phyloP scores from a whole-genome alignment of 2,888 invertebrate genomes.

The Glyphotaelius pellucidus region DNA sequence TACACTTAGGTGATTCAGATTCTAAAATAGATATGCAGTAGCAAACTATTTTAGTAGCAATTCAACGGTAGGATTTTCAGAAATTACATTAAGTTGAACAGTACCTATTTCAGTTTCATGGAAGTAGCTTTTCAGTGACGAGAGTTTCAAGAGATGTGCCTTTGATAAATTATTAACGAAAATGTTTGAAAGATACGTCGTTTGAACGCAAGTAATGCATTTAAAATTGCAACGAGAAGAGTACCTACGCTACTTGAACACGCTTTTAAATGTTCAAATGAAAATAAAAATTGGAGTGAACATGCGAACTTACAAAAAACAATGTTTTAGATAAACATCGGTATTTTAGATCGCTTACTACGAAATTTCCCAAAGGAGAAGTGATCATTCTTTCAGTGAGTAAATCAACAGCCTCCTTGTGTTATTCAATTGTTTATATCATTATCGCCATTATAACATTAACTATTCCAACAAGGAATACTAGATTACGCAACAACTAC shows the following conservation, averaged over 20 bases:
- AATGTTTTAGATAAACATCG: too few relatives aligned
- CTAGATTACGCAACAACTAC: background rate
- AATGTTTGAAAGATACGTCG: background rate
- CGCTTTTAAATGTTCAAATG: too few relatives aligned
- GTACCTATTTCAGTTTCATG: background rate
- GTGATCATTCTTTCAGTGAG: background rate
- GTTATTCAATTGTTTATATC: background rate
- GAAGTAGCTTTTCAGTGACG: background rate
- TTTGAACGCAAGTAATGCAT: background rate
- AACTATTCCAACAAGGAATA: background rate
- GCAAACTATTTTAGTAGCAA: background rate
- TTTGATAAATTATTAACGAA: background rate
- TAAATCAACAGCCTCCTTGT: background rate
- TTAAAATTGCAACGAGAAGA: too few relatives aligned
- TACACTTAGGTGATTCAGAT: background rate
- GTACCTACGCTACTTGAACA: too few relatives aligned
- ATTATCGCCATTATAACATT: background rate
- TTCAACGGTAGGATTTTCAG: background rate
- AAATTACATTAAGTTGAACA: background rate
- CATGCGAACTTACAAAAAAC: too few relatives aligned
- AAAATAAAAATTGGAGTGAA: too few relatives aligned
- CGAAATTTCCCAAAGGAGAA: background rate
- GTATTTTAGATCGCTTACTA: too few relatives aligned
- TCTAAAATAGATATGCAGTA: too few relatives aligned
- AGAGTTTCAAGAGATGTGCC: background rate